Conservation (phyloP, 2,113 vertebrate genomes). For the Alethe castanea region DNA sequence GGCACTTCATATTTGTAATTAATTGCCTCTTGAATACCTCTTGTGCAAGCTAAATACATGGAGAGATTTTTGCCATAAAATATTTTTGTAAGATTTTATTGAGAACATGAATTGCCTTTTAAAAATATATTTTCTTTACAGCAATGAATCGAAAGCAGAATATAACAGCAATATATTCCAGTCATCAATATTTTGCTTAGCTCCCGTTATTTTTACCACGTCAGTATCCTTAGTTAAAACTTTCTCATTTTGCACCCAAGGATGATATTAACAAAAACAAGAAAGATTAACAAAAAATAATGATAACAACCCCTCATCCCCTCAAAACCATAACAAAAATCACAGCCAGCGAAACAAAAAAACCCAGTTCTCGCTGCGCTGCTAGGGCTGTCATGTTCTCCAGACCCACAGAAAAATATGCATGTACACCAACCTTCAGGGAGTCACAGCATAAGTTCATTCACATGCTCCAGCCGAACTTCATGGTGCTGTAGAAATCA, state of each 20-base stretch:
- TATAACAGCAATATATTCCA: background rate
- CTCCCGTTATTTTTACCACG: background rate
- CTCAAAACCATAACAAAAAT: background rate
- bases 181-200: background rate
- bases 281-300: background rate
- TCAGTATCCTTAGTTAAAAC: background rate
- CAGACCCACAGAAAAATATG: background rate
- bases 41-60: background rate
- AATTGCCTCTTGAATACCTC: background rate
- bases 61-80: background rate
- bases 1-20: background rate
- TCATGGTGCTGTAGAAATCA: background rate
- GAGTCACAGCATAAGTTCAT: background rate
- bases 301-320: rapidly evolving
- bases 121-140: background rate
- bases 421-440: background rate
- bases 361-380: background rate
- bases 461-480: background rate
- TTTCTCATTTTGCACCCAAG: background rate
- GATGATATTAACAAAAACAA: background rate
- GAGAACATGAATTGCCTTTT: background rate
- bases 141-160: background rate
- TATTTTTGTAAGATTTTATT: background rate
- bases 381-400: background rate
- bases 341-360: background rate